These are phyloP conservation scores for Cenopis cana DNA, from an alignment of 2,888 invertebrate species.

Conservation along the genomic window DNA sequence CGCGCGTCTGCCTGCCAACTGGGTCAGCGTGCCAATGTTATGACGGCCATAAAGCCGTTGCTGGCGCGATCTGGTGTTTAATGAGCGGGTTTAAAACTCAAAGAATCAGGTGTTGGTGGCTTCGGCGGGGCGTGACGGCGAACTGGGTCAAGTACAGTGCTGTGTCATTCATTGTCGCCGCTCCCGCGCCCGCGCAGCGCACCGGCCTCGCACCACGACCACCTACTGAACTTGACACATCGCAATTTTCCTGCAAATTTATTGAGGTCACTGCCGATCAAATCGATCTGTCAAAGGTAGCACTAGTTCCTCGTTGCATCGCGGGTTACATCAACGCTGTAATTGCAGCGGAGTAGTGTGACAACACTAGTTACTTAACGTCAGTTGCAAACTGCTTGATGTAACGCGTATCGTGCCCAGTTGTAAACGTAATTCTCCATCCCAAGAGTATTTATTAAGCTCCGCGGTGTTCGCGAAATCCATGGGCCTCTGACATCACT, in stretches of 20 bases:
- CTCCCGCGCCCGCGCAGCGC: conserved; percentile 60
- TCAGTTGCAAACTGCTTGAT: conserved; percentile 68
- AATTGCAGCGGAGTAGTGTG: conserved; percentile 77
- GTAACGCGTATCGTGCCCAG: conserved; percentile 65
- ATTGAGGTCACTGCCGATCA: conserved; percentile 57
- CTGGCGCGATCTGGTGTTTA: conserved; percentile 53
- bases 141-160: conserved; percentile 84
- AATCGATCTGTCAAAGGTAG: conserved; percentile 33
- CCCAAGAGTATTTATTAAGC: conserved; percentile 66
- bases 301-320: conserved; percentile 41
- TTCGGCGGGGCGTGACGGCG: conserved; percentile 66
- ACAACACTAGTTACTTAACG: conserved; percentile 79
- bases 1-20: conserved; percentile 71
- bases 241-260: conserved; percentile 68
- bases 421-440: conserved; percentile 64
- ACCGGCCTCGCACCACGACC: conserved; percentile 59
- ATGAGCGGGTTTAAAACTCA: conserved; percentile 58
- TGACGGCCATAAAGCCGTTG: conserved; percentile 67
- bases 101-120: conserved; percentile 38
- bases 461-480: conserved; percentile 57
- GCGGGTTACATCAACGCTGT: conserved; percentile 67
- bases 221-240: conserved; percentile 80
- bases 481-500: conserved; percentile 67
- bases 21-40: conserved; percentile 81
- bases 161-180: conserved; percentile 83